Evolutionary conservation across 2,113 vertebrate species (phyloP).

Genomic region (Centropristis striata): DNA sequence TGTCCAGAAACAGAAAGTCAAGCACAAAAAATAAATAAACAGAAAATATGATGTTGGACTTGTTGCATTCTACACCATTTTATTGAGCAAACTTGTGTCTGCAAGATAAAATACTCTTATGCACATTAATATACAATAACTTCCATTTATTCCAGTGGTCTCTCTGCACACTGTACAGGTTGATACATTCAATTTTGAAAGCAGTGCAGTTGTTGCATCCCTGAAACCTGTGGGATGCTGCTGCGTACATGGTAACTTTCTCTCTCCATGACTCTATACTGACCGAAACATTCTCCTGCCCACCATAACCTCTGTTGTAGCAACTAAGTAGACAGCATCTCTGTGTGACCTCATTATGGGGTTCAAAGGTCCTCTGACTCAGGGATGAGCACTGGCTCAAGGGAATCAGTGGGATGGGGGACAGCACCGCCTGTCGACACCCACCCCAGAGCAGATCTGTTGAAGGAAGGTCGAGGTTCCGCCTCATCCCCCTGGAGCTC

Average conservation of each 20-base stretch:
- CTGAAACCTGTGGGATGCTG: slow-evolving; percentile 19
- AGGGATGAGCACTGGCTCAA: slow-evolving; percentile 84
- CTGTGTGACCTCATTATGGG: slow-evolving; percentile 41
- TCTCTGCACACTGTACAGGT: slow-evolving; percentile 6
- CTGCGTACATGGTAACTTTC: slow-evolving; percentile 19
- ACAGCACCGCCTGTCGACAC: slow-evolving; percentile 81
- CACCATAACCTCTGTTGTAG: slow-evolving; percentile 34
- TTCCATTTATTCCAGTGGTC: slow-evolving; percentile 26
- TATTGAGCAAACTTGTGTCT: slow-evolving; percentile 54
- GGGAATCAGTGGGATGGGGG: slow-evolving; percentile 79
- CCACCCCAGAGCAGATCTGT: slow-evolving; percentile 95
- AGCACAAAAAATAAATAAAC: background rate
- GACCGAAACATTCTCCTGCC: slow-evolving; percentile 14
- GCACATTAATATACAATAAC: slow-evolving; percentile 68
- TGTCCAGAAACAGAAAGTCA: slow-evolving; percentile 10
- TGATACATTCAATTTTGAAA: slow-evolving; percentile 12
- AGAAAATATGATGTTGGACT: background rate
- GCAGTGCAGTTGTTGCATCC: slow-evolving; percentile 26
- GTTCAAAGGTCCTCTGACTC: slow-evolving; percentile 96
- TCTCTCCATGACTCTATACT: slow-evolving; percentile 36
- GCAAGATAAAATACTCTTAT: slow-evolving; percentile 51
- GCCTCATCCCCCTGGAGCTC: slow-evolving; percentile 83
- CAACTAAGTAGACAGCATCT: slow-evolving; percentile 44
- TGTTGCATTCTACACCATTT: slow-evolving; percentile 47
- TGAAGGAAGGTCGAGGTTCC: slow-evolving; percentile 91